Evolutionary conservation across 1,140 invertebrate genomes (phyloP), one percentile per base, ranked within the genome.

Genomic region (Linepithema humile): DNA sequence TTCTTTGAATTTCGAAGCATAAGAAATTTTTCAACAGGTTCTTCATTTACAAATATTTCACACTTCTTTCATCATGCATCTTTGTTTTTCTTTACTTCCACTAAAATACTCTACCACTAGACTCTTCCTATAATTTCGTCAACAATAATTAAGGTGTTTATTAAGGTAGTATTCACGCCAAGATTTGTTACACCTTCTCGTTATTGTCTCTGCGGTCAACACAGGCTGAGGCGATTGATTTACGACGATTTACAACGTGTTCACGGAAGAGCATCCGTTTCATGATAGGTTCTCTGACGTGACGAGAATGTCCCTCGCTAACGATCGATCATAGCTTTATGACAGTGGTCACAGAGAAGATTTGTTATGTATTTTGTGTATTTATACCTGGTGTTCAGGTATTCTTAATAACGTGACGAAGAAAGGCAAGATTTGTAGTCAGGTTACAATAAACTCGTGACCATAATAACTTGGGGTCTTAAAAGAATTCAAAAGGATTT

Each of bases 241-340:
- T 91, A 91, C 75, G 83, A 90, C 82, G 50, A 29, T 84, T 77
- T 62, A 83, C 70, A 70, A 45, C 59, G 40, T 40, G 59, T 83
- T 43, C 62, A n/a, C 74, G 75, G 48, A 82, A 62, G 43, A 70
- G 77, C 80, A 72, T 74, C 70, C 59, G 45, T 85, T 85, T 40
- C 62, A 53, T 50, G 74, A 32, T 17, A 45, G 50, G 53, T 60
- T 55, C 67, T 73, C n/a, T n/a, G 82, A 62, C 70, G 43, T 83
- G 57, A 74, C 70, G 55, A 62, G 80, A 83, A 74, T 84, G 70
- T 85, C 45, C 45, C 69, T 80, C 64, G 64, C 82, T 82, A 69
- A 84, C 83, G 48, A 90, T 86, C 84, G 83, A 88, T 90, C 84
- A 89, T 89, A 64, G 73, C 84, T 86, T 87, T 85, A 84, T 59